phyloP scores from a whole-genome alignment of 2,113 vertebrate species.

The Proterorhinus semilunaris region DNA sequence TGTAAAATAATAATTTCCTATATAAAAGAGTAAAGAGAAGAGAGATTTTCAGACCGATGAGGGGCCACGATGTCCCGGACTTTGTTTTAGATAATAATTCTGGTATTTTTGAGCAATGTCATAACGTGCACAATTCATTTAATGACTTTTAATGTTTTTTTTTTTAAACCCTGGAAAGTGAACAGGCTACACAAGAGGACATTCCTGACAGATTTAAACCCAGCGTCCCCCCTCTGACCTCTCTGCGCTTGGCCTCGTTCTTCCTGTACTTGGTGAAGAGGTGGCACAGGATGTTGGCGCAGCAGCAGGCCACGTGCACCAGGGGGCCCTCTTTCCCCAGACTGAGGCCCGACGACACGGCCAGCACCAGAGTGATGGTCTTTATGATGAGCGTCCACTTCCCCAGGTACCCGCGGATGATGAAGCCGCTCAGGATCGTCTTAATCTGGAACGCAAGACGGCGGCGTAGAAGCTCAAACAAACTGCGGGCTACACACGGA shows the following conservation, averaged over 20 bases:
- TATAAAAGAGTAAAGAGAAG: no score
- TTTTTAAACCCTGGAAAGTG: no score
- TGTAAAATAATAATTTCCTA: no score
- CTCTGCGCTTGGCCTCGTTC: slow-evolving; percentile 94
- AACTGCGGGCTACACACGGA: no score
- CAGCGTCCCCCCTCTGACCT: slow-evolving; percentile 84
- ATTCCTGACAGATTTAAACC: no score
- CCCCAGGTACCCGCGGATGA: slow-evolving; percentile 95
- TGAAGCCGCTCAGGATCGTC: slow-evolving; percentile 97
- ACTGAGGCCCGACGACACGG: slow-evolving; percentile 95
- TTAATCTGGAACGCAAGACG: slow-evolving; percentile 82
- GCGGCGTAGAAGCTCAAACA: neutral
- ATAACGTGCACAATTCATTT: no score
- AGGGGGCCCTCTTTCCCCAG: slow-evolving; percentile 95
- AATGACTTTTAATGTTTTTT: no score
- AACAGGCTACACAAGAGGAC: no score
- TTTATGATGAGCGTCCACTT: slow-evolving; percentile 97
- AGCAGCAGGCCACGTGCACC: slow-evolving; percentile 97
- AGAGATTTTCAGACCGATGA: no score
- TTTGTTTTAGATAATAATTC: no score
- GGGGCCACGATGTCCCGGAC: no score
- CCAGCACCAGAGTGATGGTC: slow-evolving; percentile 93
- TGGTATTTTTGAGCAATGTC: no score
- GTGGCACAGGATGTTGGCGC: slow-evolving; percentile 93
- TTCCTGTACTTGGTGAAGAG: slow-evolving; percentile 96